Base-by-base conservation (phyloP, 2,113 vertebrate species). In the Oncorhynchus masou region DNA sequence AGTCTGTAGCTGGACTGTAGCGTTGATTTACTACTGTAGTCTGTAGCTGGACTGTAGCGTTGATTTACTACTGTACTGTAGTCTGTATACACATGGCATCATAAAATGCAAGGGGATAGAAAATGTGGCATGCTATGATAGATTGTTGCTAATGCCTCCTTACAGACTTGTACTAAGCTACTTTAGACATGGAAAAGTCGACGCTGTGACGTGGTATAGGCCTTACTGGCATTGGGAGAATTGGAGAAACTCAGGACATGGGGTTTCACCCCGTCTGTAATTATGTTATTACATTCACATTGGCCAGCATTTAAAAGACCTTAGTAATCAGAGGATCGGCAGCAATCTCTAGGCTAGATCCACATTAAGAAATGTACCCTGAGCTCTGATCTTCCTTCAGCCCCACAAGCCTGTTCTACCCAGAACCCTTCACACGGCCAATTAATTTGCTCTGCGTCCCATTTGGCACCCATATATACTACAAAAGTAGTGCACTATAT, bases 371-470 rank as follows among this genome's bases (percentile, higher is more conserved):
- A 45, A 45, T 82, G 87, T 77, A 60, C 85, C 22, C 66, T 19
- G 76, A 80, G 83, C 86, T 54, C 86, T 64, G 75, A 84, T 31
- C 25, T 7, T 25, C 11, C 24, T 25, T 12, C 27, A 22, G 25
- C 2, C 13, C 27, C 27, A 9, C 25, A 1, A 31, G 27, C 22
- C 65, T 25, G 3, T 29, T 29, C 25, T 76, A 60, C 85, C 39
- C 66, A 16, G 77, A 81, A 82, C 86, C 60, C 85, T 45, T 45
- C 39, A 45, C 39, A 45, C 2, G 8, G 87, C 90, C 88, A 89
- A 90, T 88, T 92, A 91, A 83, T 88, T 85, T 1, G 16, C 4
- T 0, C 0, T 45, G 51, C 1, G 16, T 15, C 16, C 39, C 51
- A 54, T 19, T 4, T 54, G 12, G 12, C 16, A 19, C 51, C 16